Evolutionary conservation across 2,113 vertebrate species (phyloP), one percentile per base, ranked within the genome.

Genomic region (Rhinichthys klamathensis): DNA sequence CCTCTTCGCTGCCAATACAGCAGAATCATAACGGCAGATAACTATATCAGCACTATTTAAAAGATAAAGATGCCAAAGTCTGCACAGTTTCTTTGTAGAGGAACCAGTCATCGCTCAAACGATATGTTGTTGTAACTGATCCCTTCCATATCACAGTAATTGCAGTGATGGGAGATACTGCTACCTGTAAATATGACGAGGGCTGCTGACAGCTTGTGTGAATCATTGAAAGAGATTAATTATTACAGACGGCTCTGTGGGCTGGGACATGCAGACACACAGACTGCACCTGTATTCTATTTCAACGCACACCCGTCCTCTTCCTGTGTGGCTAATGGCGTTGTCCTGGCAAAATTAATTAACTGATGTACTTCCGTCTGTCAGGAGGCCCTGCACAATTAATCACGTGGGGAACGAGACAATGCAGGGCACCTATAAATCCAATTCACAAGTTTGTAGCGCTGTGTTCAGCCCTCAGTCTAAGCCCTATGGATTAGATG

Each of bases 271-370:
- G 82, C 82, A 86, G 82, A 86, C 81, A 81, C 56, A 60, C 82
- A 84, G 78, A 89, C 76, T 80, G 85, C 61, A 72, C 82, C 81
- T 72, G 49, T 70, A 67, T 78, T 69, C 35, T 21, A 41, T 76
- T 73, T 70, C 69, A 32, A 38, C 4, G 0, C 30, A 60, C 65
- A 70, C 61, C 69, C 15, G 18, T 65, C 56, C 78, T 67, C 79
- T 89, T 83, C 88, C 78, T 84, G 85, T 85, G 79, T 56, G 54
- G 84, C 85, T 84, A 83, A 87, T 83, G 56, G 83, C 75, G 72
- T 87, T 89, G 85, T 83, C 86, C 85, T 46, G 83, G 85, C 84
- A 82, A 85, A 88, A 91, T 89, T 87, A 90, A 91, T 91, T 89
- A 91, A 88, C 78, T 89, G 90, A 80, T 88, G 89, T 72, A 85